Percentiles rank a stretch among this genome's conserved stretches.
These are phyloP conservation scores for Argyresthia albistria DNA, from an alignment of 2,888 invertebrate genomes.

Conservation along the genomic window DNA sequence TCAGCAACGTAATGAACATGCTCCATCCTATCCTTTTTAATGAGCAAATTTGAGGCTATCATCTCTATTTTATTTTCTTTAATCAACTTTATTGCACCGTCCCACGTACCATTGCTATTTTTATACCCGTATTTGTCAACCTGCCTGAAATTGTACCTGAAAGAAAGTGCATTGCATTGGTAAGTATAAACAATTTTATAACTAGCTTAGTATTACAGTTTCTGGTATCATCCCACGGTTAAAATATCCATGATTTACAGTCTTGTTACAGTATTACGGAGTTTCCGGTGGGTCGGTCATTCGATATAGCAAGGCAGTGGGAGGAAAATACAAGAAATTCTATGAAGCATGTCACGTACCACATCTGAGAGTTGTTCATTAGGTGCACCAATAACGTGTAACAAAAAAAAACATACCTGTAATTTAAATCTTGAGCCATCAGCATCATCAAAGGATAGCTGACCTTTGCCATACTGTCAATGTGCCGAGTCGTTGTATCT, in stretches of 20 bases:
- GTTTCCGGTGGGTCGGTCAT: too few species aligned
- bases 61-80: neutral
- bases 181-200: conserved; percentile 4
- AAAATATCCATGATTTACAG: too few species aligned
- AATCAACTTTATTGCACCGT: neutral
- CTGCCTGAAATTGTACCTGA: neutral
- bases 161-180: neutral
- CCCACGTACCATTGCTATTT: neutral
- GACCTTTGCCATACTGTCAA: conserved; percentile 51
- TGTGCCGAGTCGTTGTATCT: conserved; percentile 34
- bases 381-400: too few species aligned
- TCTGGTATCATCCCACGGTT: too few species aligned
- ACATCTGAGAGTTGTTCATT: too few species aligned
- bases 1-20: neutral
- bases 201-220: too few species aligned
- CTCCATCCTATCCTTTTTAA: neutral
- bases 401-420: conserved; percentile 26
- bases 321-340: too few species aligned
- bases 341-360: too few species aligned
- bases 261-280: too few species aligned
- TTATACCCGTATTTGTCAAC: neutral
- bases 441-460: conserved; percentile 38
- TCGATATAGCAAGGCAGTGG: too few species aligned
- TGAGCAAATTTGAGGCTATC: neutral
- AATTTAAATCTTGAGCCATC: conserved; percentile 43